These are phyloP conservation scores for Alexandromys fortis DNA, from an alignment of 2,113 vertebrate species.

Conservation along the genomic window DNA sequence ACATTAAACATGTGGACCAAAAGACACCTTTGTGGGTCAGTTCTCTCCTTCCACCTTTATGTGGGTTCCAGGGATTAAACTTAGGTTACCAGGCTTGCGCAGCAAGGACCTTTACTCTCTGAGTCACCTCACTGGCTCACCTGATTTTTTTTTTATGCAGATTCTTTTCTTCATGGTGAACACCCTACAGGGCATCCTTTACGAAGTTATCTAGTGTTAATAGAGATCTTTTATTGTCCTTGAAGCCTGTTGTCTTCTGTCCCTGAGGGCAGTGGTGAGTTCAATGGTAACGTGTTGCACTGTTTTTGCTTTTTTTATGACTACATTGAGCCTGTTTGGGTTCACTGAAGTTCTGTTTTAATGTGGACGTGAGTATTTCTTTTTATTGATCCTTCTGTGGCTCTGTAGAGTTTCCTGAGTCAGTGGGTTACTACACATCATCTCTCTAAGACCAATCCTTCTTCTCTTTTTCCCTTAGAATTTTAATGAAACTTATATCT, in stretches of 20 bases:
- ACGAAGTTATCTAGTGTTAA: not conserved
- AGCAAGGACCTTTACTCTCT: not conserved
- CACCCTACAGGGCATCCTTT: not conserved
- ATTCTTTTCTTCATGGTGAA: conserved; percentile 5
- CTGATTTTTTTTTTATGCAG: not conserved
- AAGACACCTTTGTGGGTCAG: not conserved
- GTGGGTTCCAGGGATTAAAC: not conserved
- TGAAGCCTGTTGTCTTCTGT: not conserved
- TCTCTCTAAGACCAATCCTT: not conserved
- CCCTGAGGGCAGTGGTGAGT: not conserved
- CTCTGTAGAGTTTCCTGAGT: not conserved
- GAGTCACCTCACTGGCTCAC: not conserved
- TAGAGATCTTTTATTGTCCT: not conserved
- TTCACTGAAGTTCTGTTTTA: not conserved
- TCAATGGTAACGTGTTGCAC: not conserved
- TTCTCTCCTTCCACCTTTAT: not conserved
- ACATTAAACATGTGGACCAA: not conserved
- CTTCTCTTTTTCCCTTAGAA: not conserved
- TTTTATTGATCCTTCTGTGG: not conserved
- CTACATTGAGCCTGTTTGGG: not conserved
- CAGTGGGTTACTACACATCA: not conserved
- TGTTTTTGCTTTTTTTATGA: not conserved
- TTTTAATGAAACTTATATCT: not conserved
- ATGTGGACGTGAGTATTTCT: not conserved
- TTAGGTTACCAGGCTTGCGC: not conserved